Conservation (phyloP, 2,113 vertebrate species). For the Agapornis roseicollis region DNA sequence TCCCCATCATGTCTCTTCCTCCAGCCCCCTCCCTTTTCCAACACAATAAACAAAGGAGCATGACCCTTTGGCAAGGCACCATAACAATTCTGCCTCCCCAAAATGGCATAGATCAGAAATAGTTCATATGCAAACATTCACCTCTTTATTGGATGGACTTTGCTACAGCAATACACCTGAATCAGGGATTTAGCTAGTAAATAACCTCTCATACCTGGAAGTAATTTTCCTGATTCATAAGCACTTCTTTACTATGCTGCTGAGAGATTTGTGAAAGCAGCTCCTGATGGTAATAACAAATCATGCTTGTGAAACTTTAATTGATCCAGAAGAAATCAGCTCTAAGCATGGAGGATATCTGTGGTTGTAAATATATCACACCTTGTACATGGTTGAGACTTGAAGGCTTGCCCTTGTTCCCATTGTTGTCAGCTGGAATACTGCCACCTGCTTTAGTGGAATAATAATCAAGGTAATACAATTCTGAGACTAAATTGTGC, state of each 20-base stretch:
- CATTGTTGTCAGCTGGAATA: conserved; percentile 37
- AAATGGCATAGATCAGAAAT: neutral
- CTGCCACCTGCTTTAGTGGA: neutral
- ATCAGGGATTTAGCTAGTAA: neutral
- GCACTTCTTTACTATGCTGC: neutral
- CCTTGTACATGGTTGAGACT: neutral
- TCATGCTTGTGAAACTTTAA: neutral
- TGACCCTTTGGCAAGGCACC: neutral
- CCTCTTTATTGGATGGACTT: neutral
- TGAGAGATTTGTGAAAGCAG: neutral
- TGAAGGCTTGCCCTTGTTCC: neutral
- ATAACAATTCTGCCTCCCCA: neutral
- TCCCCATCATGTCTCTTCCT: fast-evolving
- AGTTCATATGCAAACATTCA: neutral
- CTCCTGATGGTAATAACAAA: conserved; percentile 18
- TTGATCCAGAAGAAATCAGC: neutral
- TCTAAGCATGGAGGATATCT: neutral
- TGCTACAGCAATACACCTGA: neutral
- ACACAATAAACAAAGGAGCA: neutral
- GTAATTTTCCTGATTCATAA: neutral
- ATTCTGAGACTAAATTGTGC: neutral
- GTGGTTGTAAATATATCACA: neutral
- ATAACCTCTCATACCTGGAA: neutral
- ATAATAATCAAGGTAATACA: conserved; percentile 9
- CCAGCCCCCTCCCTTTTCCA: neutral